Conservation (phyloP, 2,888 invertebrate genomes). For the Phyto melanocephala region DNA sequence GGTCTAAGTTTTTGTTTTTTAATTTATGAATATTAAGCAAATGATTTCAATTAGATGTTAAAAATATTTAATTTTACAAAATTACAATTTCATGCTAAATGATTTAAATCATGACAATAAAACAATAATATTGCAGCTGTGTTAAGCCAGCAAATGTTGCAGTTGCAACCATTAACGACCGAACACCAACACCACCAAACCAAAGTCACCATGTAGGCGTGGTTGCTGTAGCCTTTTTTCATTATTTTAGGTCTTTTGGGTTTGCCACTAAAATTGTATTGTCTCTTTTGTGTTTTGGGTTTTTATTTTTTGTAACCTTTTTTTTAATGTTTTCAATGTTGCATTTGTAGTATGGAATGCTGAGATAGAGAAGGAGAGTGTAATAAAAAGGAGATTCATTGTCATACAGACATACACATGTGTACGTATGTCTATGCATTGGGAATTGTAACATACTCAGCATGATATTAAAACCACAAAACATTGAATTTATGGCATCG, state of each 20-base stretch:
- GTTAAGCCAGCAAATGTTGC: conserved; percentile 37
- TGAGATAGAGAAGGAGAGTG: no score
- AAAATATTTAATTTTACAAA: conserved; percentile 27
- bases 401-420: conserved; percentile 1
- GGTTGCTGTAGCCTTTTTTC: conserved; percentile 41
- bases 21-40: conserved; percentile 5
- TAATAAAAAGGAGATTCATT: conserved; percentile 34
- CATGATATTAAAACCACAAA: conserved; percentile 64
- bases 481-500: conserved; percentile 64
- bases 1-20: background rate
- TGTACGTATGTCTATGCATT: background rate
- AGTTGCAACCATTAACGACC: conserved; percentile 52
- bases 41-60: conserved; percentile 23
- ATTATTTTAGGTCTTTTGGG: conserved; percentile 54
- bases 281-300: conserved; percentile 36
- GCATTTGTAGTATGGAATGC: conserved; percentile 11
- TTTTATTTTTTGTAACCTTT: conserved; percentile 7
- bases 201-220: conserved; percentile 61
- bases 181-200: conserved; percentile 50
- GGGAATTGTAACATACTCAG: conserved; percentile 51
- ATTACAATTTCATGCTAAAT: conserved; percentile 63
- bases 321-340: conserved; percentile 5
- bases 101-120: conserved; percentile 56
- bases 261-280: conserved; percentile 63
- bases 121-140: background rate